phyloP scores from a whole-genome alignment of 2,797 vertebrate species.

The Acanthurus tractus region DNA sequence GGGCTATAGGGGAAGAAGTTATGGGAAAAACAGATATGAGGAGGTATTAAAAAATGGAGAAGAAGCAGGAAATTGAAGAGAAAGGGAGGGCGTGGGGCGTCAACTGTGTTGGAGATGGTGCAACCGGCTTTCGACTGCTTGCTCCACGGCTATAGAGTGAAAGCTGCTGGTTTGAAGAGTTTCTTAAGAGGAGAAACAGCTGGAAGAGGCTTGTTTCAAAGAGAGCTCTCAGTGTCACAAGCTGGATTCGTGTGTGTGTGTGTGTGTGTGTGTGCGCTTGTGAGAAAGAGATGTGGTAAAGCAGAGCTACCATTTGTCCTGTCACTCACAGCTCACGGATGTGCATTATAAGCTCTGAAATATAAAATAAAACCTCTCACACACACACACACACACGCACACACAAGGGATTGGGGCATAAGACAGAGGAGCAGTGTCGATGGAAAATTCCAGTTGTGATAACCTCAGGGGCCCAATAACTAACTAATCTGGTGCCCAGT shows the following conservation, averaged over 20 bases:
- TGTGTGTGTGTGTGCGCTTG: slow-evolving; percentile 28
- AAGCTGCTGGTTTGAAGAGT: slow-evolving; percentile 58
- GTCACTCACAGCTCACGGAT: slow-evolving; percentile 72
- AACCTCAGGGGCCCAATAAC: slow-evolving; percentile 79
- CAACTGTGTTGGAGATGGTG: slow-evolving; percentile 42
- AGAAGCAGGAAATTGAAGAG: slow-evolving; percentile 55
- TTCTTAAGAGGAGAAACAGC: slow-evolving; percentile 77
- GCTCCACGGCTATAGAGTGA: slow-evolving; percentile 53
- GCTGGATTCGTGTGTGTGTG: slow-evolving; percentile 45
- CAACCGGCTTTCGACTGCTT: slow-evolving; percentile 35
- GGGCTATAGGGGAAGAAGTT: slow-evolving; percentile 35
- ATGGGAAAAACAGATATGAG: slow-evolving; percentile 69
- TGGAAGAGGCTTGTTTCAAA: slow-evolving; percentile 75
- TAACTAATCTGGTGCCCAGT: slow-evolving; percentile 82
- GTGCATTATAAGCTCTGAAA: slow-evolving; percentile 54
- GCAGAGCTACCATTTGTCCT: slow-evolving; percentile 72
- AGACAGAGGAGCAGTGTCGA: slow-evolving; percentile 52
- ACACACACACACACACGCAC: slow-evolving; percentile 29
- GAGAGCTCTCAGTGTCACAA: slow-evolving; percentile 61
- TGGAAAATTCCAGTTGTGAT: slow-evolving; percentile 83
- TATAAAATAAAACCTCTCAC: slow-evolving; percentile 52
- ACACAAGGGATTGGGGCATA: slow-evolving; percentile 27
- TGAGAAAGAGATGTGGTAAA: slow-evolving; percentile 21
- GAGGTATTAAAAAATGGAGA: slow-evolving; percentile 47
- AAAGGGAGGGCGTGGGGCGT: slow-evolving; percentile 33